Evolutionary conservation across 2,113 vertebrate genomes (phyloP).

Genomic region (Festucalex cinctus): DNA sequence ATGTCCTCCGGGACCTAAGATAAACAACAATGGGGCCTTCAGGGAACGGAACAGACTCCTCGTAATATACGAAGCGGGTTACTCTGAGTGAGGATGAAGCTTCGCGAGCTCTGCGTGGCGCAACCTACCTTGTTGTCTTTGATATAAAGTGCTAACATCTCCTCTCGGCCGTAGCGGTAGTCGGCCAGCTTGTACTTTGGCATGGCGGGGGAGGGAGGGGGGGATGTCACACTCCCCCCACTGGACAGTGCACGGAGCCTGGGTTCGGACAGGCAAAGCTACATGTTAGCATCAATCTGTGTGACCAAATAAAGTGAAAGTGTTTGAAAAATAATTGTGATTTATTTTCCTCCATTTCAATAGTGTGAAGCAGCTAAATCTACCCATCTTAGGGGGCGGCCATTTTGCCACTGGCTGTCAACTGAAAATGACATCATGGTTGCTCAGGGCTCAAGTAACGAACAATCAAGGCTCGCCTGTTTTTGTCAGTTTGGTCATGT

Average conservation of each 20-base stretch:
- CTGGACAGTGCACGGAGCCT: constrained; percentile 92
- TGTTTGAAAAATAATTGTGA: not conserved
- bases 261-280: not conserved
- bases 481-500: no score
- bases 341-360: no score
- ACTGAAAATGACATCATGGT: no score
- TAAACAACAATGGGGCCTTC: constrained; percentile 4
- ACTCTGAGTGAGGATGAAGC: no score
- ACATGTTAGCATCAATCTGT: not conserved
- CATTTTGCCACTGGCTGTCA: no score
- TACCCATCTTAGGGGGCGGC: no score
- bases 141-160: constrained; percentile 94
- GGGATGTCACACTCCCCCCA: constrained; percentile 85
- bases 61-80: not conserved
- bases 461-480: no score
- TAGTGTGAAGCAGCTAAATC: no score
- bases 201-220: constrained; percentile 89
- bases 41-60: not conserved
- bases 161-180: constrained; percentile 90
- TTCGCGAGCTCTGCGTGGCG: not conserved
- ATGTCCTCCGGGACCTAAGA: constrained; percentile 86
- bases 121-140: constrained; percentile 84
- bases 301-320: not conserved
- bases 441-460: no score
- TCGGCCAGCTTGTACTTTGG: constrained; percentile 95